Conservation (phyloP, 2,888 invertebrate species). For the Horisme vitalbata region DNA sequence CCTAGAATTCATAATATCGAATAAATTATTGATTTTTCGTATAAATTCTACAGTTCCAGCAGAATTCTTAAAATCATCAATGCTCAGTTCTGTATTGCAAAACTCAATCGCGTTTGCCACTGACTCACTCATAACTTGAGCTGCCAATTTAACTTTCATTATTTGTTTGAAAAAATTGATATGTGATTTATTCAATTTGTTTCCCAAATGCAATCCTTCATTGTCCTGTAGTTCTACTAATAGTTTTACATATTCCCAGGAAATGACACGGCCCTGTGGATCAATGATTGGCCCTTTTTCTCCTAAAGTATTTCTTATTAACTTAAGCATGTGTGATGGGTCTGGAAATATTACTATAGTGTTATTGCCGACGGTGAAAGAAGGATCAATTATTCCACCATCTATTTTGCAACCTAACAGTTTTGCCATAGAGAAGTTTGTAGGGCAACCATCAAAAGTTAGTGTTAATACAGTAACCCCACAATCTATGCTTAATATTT, state of each 20-base stretch:
- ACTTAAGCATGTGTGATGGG: no score
- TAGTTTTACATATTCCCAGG: slow-evolving; percentile 7
- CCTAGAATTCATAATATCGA: slow-evolving; percentile 27
- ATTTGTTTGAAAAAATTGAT: slow-evolving; percentile 22
- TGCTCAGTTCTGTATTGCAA: slow-evolving; percentile 11
- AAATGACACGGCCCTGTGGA: not conserved
- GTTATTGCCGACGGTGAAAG: no score
- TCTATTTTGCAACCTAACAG: no score
- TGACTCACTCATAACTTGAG: slow-evolving; percentile 23
- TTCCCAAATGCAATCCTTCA: slow-evolving; percentile 25
- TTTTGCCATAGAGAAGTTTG: no score
- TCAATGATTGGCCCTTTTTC: slow-evolving; percentile 8
- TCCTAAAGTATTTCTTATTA: no score
- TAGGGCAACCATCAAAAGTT: no score
- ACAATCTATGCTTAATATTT: no score
- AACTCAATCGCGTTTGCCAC: slow-evolving; percentile 21
- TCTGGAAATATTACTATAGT: no score
- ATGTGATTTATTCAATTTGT: slow-evolving; percentile 14
- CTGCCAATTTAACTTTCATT: slow-evolving; percentile 27
- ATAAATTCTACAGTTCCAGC: slow-evolving; percentile 22
- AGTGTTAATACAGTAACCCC: no score
- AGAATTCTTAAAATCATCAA: slow-evolving; percentile 14
- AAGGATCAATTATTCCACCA: no score
- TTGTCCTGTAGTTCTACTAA: slow-evolving; percentile 11
- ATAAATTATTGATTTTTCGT: slow-evolving; percentile 21